Evolutionary conservation across 2,888 invertebrate species (phyloP).

Genomic region (Scotopteryx bipunctaria): DNA sequence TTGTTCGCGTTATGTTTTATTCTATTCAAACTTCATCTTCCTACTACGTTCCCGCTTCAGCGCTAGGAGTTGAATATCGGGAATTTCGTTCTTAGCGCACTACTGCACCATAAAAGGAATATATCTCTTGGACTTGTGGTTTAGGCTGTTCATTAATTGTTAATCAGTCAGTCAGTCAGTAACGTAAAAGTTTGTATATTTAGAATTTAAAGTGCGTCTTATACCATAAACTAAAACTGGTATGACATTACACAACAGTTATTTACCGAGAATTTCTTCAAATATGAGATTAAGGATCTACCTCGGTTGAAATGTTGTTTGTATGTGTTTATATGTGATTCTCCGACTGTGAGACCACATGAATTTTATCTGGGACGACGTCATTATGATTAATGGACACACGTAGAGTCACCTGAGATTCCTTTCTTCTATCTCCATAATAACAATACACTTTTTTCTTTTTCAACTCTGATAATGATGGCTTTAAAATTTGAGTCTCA

Average conservation of each 20-base stretch:
- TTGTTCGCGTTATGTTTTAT: no score
- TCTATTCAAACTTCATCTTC: no score
- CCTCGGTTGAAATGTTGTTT: slow-evolving; percentile 45
- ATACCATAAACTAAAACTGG: slow-evolving; percentile 10
- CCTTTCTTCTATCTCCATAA: slow-evolving; percentile 64
- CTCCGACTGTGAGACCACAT: slow-evolving; percentile 45
- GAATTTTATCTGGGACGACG: slow-evolving; percentile 67
- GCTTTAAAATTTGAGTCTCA: not conserved
- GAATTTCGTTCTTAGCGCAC: no score
- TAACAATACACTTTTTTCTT: slow-evolving; percentile 58
- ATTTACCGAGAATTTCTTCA: slow-evolving; percentile 47
- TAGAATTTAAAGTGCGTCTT: not conserved
- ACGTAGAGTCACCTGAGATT: slow-evolving; percentile 64
- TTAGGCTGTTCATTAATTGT: no score
- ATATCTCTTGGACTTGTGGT: no score
- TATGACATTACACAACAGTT: slow-evolving; percentile 40
- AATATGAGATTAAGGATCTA: slow-evolving; percentile 45
- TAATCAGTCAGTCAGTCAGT: not conserved
- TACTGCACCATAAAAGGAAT: no score
- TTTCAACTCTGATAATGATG: not conserved
- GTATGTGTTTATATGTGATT: slow-evolving; percentile 48
- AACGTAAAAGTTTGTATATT: not conserved
- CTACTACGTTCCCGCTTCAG: no score
- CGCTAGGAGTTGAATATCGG: no score
- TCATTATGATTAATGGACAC: slow-evolving; percentile 74